These are phyloP conservation scores for Poicephalus gulielmi DNA, from an alignment of 2,113 vertebrate genomes.

Conservation along the genomic window DNA sequence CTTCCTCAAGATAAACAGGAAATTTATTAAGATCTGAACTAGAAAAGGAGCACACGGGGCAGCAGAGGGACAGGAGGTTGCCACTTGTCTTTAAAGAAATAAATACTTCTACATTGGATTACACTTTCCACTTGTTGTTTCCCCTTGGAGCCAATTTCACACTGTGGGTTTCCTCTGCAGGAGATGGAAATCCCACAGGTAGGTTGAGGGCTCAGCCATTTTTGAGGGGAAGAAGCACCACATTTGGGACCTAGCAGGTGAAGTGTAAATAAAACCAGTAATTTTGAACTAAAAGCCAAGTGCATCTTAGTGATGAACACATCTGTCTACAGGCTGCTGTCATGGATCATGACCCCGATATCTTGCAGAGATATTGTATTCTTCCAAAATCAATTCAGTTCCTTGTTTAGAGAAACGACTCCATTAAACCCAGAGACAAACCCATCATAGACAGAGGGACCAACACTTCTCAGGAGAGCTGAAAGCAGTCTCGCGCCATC, in stretches of 20 bases:
- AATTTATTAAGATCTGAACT: constrained; percentile 10
- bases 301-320: background rate
- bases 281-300: background rate
- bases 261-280: background rate
- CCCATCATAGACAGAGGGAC: background rate
- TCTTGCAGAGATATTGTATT: background rate
- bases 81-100: constrained; percentile 8
- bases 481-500: background rate
- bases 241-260: background rate
- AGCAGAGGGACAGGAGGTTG: background rate
- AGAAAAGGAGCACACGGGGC: background rate
- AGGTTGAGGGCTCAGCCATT: background rate
- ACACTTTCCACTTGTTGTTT: background rate
- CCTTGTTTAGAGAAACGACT: background rate
- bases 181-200: background rate
- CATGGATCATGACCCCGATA: background rate
- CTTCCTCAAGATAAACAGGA: constrained; percentile 19
- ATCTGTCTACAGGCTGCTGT: background rate
- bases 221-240: background rate
- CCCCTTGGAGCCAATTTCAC: background rate
- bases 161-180: background rate
- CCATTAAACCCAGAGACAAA: background rate
- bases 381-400: background rate
- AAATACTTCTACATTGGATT: background rate
- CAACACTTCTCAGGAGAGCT: background rate